Evolutionary conservation across 2,888 invertebrate genomes (phyloP).

Genomic region (Lapara coniferarum): DNA sequence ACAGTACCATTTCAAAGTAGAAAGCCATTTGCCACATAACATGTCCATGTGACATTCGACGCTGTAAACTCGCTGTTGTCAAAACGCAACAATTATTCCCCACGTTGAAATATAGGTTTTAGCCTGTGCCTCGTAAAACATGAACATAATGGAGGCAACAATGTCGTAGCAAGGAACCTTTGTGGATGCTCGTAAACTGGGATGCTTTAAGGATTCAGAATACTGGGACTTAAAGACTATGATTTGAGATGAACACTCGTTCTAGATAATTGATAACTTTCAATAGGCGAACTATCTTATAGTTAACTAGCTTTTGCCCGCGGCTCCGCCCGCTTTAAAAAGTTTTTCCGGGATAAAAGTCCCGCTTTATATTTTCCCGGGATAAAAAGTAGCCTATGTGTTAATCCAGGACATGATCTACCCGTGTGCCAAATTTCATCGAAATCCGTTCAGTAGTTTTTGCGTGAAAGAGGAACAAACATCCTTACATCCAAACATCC

Average conservation of each 20-base stretch:
- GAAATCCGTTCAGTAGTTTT: too few relatives aligned
- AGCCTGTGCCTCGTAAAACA: slow-evolving; percentile 40
- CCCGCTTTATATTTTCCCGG: too few relatives aligned
- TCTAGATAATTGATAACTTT: not conserved
- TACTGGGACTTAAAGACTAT: not conserved
- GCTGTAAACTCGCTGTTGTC: slow-evolving; percentile 21
- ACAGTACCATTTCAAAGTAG: slow-evolving; percentile 9
- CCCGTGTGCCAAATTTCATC: too few relatives aligned
- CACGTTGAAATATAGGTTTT: slow-evolving; percentile 28
- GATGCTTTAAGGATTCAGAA: slow-evolving; percentile 18
- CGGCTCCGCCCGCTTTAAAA: too few relatives aligned
- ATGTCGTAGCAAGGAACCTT: slow-evolving; percentile 32
- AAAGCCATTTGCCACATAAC: slow-evolving; percentile 22
- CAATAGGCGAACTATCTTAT: too few relatives aligned
- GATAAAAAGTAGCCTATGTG: too few relatives aligned
- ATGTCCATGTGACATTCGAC: slow-evolving; percentile 21
- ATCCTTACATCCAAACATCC: too few relatives aligned
- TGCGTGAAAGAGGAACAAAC: too few relatives aligned
- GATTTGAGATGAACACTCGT: not conserved
- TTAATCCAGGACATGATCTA: too few relatives aligned
- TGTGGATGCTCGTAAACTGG: slow-evolving; percentile 17
- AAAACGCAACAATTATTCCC: slow-evolving; percentile 27
- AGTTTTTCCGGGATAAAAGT: too few relatives aligned
- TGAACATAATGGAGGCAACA: slow-evolving; percentile 41
- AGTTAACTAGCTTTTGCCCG: too few relatives aligned